Percentiles rank a stretch among this genome's conserved stretches.
phyloP scores from a whole-genome alignment of 1,140 invertebrate species.

The Drosophila oshimai region DNA sequence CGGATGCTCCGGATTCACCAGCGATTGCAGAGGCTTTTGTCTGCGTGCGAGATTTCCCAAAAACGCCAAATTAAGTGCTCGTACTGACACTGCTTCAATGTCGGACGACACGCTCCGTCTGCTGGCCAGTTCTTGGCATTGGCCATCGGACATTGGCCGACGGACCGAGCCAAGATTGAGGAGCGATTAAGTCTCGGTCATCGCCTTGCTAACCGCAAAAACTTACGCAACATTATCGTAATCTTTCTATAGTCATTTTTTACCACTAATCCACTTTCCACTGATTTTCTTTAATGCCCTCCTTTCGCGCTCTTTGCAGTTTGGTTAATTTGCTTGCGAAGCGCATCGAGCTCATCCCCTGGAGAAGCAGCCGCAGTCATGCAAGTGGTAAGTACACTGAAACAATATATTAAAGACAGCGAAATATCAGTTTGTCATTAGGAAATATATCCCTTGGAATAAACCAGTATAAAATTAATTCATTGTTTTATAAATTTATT shows the following conservation, averaged over 20 bases:
- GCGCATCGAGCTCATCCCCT: constrained; percentile 32
- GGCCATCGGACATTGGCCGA: constrained; percentile 22
- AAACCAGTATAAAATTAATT: no score
- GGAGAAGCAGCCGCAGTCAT: constrained; percentile 40
- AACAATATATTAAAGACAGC: neutral
- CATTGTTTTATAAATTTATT: no score
- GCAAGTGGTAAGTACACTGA: constrained; percentile 53
- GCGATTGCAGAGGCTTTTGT: constrained; percentile 9
- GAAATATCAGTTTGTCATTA: no score
- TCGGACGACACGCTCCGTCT: constrained; percentile 46
- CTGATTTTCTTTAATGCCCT: constrained; percentile 12
- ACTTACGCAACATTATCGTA: constrained; percentile 70
- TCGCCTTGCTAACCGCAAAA: neutral
- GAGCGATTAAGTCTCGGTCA: constrained; percentile 42
- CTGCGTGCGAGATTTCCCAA: constrained; percentile 13
- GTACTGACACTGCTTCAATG: constrained; percentile 21
- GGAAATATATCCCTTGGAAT: no score
- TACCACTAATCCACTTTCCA: constrained; percentile 43
- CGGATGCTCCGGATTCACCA: constrained; percentile 14
- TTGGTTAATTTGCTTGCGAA: constrained; percentile 63
- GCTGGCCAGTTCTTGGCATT: constrained; percentile 71
- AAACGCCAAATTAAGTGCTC: constrained; percentile 22
- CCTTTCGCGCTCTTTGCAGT: constrained; percentile 10
- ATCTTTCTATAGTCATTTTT: constrained; percentile 54
- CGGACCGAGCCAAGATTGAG: constrained; percentile 53